phyloP scores from a whole-genome alignment of 2,113 vertebrate genomes.

The Oreochromis aureus region DNA sequence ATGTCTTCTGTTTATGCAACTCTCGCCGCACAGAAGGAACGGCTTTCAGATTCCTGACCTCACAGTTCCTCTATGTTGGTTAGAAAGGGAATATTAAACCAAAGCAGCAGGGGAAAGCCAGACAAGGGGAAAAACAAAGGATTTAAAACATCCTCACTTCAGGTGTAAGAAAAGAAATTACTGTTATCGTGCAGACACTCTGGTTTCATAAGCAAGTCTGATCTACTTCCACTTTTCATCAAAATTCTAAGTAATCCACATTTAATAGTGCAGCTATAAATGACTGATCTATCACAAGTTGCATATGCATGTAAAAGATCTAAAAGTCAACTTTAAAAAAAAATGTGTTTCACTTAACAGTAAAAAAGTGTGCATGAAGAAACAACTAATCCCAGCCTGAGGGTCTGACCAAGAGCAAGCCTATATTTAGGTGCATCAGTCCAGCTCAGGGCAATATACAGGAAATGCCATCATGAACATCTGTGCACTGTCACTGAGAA shows the following conservation, averaged over 20 bases:
- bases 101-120: not conserved
- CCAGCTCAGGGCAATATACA: fast-evolving
- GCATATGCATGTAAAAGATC: not conserved
- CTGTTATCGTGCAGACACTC: not conserved
- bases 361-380: fast-evolving
- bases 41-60: not conserved
- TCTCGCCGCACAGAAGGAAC: not conserved
- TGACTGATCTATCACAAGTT: not conserved
- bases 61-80: not conserved
- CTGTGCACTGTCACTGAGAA: not conserved
- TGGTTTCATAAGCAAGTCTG: not conserved
- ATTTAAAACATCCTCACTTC: not conserved
- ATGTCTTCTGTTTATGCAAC: fast-evolving
- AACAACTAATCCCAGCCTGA: not conserved
- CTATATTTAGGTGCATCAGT: not conserved
- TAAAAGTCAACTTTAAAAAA: fast-evolving
- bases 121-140: not conserved
- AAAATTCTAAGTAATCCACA: not conserved
- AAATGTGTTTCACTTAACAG: not conserved
- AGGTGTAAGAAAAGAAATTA: not conserved
- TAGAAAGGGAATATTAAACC: not conserved
- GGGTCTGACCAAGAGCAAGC: not conserved
- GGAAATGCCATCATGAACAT: not conserved
- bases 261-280: not conserved
- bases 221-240: not conserved